A percentile compares a stretch with the other conserved stretches of the same genome.
Conservation (phyloP, 2,888 invertebrate genomes). For the Zhengitettix transpicula region DNA sequence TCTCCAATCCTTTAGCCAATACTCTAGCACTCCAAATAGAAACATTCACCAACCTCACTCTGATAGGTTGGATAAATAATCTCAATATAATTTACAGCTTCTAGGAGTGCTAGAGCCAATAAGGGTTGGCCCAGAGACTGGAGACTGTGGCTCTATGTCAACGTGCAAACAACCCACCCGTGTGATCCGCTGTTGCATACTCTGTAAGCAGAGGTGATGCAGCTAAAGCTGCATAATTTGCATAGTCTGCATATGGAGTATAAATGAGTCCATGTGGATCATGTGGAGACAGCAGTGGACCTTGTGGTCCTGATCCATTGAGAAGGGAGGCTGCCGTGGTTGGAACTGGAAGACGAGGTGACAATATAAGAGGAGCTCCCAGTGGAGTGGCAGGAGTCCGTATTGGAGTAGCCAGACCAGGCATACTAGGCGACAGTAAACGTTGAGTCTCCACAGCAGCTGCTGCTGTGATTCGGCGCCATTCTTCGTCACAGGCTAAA, state of each 20-base stretch:
- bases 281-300: conserved; percentile 40
- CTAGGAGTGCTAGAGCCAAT: not conserved
- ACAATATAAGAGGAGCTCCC: conserved; percentile 84
- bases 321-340: conserved; percentile 51
- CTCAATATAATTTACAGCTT: no score
- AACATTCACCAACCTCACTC: no score
- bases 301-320: conserved; percentile 41
- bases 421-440: conserved; percentile 40
- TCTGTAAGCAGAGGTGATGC: conserved; percentile 68
- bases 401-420: conserved; percentile 46
- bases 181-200: conserved; percentile 76
- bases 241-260: conserved; percentile 71
- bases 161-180: conserved; percentile 88
- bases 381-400: conserved; percentile 56
- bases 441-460: conserved; percentile 66
- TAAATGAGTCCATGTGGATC: conserved; percentile 76
- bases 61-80: no score
- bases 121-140: conserved; percentile 8
- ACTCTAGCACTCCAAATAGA: no score
- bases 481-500: conserved; percentile 66
- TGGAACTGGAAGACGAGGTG: conserved; percentile 72
- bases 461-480: conserved; percentile 67
- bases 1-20: no score
- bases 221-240: conserved; percentile 72
- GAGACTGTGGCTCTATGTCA: conserved; percentile 38